Conservation (phyloP, 2,797 vertebrate species). For the Coregonus suidteri region DNA sequence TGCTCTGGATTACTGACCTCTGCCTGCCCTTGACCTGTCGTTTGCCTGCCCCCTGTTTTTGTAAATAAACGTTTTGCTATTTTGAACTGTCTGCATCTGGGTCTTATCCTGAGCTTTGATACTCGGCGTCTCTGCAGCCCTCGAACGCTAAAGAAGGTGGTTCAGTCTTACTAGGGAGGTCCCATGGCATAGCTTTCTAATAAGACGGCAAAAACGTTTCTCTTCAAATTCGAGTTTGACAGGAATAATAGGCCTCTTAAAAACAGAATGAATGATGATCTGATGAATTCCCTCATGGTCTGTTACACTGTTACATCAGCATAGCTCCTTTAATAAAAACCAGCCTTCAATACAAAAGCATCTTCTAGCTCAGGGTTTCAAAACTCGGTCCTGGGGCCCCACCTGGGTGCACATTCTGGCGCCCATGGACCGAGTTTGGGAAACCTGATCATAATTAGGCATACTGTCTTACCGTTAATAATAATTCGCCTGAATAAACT, state of each 20-base stretch:
- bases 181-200: conserved; percentile 51
- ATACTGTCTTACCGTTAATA: neutral
- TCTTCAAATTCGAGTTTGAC: conserved; percentile 19
- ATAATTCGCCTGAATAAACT: neutral
- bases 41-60: too few species aligned
- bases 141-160: conserved; percentile 50
- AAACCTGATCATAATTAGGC: neutral
- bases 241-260: neutral
- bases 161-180: conserved; percentile 57
- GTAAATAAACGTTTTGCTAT: too few species aligned
- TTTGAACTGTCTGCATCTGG: too few species aligned
- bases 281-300: conserved; percentile 8
- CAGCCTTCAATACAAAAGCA: neutral
- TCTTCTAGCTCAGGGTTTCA: neutral
- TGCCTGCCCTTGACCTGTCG: too few species aligned
- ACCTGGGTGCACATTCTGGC: too few species aligned
- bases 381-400: too few species aligned
- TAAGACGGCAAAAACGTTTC: conserved; percentile 51
- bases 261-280: neutral
- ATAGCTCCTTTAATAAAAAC: conserved; percentile 8
- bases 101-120: too few species aligned
- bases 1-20: too few species aligned
- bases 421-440: too few species aligned
- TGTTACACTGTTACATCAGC: neutral
- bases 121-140: conserved; percentile 59